Conservation (phyloP, 2,888 invertebrate species). For the Clostera curtula region DNA sequence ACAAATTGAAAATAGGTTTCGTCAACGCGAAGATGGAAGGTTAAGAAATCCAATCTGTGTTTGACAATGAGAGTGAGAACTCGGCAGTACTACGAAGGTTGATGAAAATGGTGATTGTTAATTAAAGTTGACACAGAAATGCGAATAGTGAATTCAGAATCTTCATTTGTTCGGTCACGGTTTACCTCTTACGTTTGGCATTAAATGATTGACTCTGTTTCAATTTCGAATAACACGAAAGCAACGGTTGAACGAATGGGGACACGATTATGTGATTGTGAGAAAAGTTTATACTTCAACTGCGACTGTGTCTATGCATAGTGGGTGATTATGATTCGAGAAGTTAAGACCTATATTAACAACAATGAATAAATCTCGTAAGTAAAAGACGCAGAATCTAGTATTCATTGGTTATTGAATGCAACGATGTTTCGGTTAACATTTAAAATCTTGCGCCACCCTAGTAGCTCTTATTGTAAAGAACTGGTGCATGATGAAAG, state of each 20-base stretch:
- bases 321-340: slow-evolving; percentile 57
- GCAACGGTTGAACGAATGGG: slow-evolving; percentile 67
- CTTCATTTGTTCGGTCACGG: slow-evolving; percentile 72
- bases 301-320: slow-evolving; percentile 52
- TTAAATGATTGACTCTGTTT: slow-evolving; percentile 74
- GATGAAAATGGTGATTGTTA: slow-evolving; percentile 71
- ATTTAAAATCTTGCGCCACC: slow-evolving; percentile 41
- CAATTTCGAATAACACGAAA: slow-evolving; percentile 72
- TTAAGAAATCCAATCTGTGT: slow-evolving; percentile 60
- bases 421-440: slow-evolving; percentile 19
- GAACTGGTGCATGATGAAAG: slow-evolving; percentile 62
- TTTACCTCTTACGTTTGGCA: slow-evolving; percentile 65
- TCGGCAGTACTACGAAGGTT: slow-evolving; percentile 50
- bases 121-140: slow-evolving; percentile 74
- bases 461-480: slow-evolving; percentile 52
- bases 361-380: slow-evolving; percentile 69
- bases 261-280: slow-evolving; percentile 72
- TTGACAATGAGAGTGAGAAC: slow-evolving; percentile 56
- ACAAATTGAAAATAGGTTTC: slow-evolving; percentile 47
- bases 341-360: slow-evolving; percentile 46
- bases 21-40: slow-evolving; percentile 42
- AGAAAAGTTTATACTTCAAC: slow-evolving; percentile 62
- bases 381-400: slow-evolving; percentile 37
- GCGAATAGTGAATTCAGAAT: slow-evolving; percentile 64
- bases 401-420: slow-evolving; percentile 20